These are phyloP conservation scores for Corella eumyota DNA, from an alignment of 23 tunicate genomes.

Conservation along the genomic window DNA sequence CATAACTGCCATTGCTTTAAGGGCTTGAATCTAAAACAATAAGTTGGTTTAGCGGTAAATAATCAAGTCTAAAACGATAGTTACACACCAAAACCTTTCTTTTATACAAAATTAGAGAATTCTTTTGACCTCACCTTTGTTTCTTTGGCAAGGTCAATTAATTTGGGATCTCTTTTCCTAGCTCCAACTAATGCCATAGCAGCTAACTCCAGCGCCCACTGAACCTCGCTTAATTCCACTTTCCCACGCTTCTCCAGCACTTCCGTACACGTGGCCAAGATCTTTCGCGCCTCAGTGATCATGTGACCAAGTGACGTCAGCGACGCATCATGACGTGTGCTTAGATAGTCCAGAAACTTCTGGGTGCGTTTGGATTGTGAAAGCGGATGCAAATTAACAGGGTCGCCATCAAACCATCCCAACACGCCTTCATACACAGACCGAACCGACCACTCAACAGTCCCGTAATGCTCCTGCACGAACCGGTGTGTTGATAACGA, in stretches of 20 bases:
- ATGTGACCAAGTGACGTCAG: background rate
- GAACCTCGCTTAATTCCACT: conserved; percentile 21
- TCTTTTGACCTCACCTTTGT: background rate
- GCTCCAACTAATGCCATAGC: background rate
- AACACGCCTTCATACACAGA: conserved; percentile 11
- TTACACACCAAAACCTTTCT: too few relatives aligned
- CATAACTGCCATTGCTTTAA: conserved; percentile 6
- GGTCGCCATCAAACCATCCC: conserved; percentile 52
- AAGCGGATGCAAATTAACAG: conserved; percentile 15
- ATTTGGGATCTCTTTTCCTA: background rate
- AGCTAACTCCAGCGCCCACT: conserved; percentile 52
- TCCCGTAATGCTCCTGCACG: conserved; percentile 36
- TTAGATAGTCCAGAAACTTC: background rate
- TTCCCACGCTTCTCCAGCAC: too few relatives aligned
- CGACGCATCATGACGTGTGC: background rate
- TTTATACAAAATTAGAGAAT: too few relatives aligned
- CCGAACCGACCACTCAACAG: conserved; percentile 42
- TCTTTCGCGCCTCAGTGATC: background rate
- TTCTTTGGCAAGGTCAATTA: background rate
- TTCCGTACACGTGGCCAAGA: too few relatives aligned
- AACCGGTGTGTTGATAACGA: conserved; percentile 7
- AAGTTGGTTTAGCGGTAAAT: too few relatives aligned
- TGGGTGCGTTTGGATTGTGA: conserved; percentile 4
- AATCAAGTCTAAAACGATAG: too few relatives aligned
- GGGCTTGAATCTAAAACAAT: too few relatives aligned